A percentile compares a stretch with the other conserved stretches of the same genome.
These are phyloP conservation scores for Drosophila anceps DNA, from an alignment of 2,888 invertebrate species.

Conservation along the genomic window DNA sequence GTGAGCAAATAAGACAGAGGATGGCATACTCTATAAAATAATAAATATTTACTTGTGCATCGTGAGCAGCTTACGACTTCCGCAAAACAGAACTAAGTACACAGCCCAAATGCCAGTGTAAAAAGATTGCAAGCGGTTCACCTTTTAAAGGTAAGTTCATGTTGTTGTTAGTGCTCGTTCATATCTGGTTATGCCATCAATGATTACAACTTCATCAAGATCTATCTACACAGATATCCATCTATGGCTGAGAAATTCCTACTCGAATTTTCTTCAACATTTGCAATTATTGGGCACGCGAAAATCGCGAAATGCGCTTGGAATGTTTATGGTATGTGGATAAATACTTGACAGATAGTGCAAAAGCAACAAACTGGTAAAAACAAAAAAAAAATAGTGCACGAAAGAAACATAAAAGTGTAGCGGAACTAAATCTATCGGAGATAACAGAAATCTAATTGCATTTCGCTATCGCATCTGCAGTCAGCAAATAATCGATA, in stretches of 20 bases:
- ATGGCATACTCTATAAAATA: neutral
- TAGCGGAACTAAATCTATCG: neutral
- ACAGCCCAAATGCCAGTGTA: neutral
- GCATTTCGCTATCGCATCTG: neutral
- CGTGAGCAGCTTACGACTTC: neutral
- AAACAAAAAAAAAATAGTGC: too few relatives aligned
- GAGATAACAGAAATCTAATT: conserved; percentile 10
- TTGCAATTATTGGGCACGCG: conserved; percentile 11
- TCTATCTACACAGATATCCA: neutral
- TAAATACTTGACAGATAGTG: neutral
- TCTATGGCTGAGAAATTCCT: conserved; percentile 1
- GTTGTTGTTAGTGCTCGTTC: neutral
- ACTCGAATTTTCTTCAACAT: conserved; percentile 6
- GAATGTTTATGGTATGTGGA: conserved; percentile 15
- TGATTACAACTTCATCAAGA: neutral
- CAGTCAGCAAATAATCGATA: neutral
- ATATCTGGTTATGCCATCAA: neutral
- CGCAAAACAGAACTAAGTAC: neutral
- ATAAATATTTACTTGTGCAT: neutral
- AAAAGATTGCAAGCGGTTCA: neutral
- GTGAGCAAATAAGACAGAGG: neutral
- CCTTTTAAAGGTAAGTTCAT: neutral
- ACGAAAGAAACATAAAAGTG: neutral
- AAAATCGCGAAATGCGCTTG: conserved; percentile 4
- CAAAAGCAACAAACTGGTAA: neutral